Percentiles rank a stretch among this genome's conserved stretches.
Conservation (phyloP, 2,113 vertebrate genomes). For the Anser cygnoides region DNA sequence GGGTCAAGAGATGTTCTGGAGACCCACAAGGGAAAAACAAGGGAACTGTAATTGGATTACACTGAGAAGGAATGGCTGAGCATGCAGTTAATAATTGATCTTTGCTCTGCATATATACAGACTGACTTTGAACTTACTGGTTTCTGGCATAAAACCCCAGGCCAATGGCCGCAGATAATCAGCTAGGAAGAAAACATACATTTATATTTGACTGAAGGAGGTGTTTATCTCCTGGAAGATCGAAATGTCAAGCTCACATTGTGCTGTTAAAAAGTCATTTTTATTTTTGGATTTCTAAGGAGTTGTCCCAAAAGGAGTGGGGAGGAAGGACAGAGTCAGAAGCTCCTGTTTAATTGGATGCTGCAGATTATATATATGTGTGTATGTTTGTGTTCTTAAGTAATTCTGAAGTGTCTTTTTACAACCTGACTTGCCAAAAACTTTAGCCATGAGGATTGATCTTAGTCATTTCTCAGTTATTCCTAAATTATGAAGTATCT, state of each 20-base stretch:
- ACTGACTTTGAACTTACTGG: not conserved
- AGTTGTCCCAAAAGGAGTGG: not conserved
- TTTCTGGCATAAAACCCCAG: conserved; percentile 13
- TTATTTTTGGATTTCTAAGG: not conserved
- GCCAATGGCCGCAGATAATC: not conserved
- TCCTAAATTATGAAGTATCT: not conserved
- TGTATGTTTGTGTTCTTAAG: not conserved
- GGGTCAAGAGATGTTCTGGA: conserved; percentile 32
- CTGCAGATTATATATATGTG: not conserved
- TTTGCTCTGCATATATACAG: not conserved
- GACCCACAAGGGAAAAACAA: conserved; percentile 14
- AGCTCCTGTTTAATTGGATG: not conserved
- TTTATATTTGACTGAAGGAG: not conserved
- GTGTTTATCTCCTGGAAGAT: not conserved
- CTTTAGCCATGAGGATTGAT: not conserved
- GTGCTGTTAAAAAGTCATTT: not conserved
- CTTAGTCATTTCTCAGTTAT: not conserved
- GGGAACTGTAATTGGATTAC: conserved; percentile 28
- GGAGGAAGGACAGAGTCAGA: not conserved
- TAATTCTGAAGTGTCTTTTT: not conserved
- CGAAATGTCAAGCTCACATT: not conserved
- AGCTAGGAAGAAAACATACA: not conserved
- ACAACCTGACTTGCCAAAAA: not conserved
- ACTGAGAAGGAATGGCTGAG: conserved; percentile 13
- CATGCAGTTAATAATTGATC: conserved; percentile 34